Base-by-base conservation (phyloP, 2,797 vertebrate species). In the Alauda arvensis region DNA sequence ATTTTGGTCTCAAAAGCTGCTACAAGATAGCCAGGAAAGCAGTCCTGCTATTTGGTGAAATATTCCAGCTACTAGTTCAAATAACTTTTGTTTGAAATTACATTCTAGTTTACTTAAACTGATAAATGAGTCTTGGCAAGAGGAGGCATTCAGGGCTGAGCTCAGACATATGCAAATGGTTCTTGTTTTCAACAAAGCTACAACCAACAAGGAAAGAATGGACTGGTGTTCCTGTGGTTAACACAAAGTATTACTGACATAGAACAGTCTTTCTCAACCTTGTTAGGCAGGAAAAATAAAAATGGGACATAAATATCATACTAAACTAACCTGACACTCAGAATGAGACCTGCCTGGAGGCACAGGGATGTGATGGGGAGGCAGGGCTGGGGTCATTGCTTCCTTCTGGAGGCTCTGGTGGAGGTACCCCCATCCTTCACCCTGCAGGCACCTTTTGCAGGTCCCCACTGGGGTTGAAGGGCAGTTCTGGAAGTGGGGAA, bases 41-140 rank as follows among this genome's bases (percentile, higher is more conserved):
- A 67, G 74, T 76, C 43, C 14, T 57, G 61, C n/a, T 82, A 25
- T 90, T 79, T 83, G 55, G 85, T 95, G 85, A 89, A 88, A 82
- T 69, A 85, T n/a, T 83, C 68, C 83, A 88, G 51, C 65, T 85
- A 83, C 85, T 71, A 84, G 57, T 92, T 92, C 31, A 51, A 74
- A 88, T 70, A 91, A 77, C 66, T 51, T 94, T 79, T 95, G 88
- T 92, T 94, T 92, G 87, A 93, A 93, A 93, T 95, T 75, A 65
- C 25, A 13, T 84, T 92, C 81, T 90, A 14, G 7, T 77, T 96
- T 93, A 81, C 65, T 91, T 74, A 85, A 91, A 68, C 83, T 88
- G 63, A 80, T 94, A 90, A 85, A 57, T 62, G 61, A 63, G 28
- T 67, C 65, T 90, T 94, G 91, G 95, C 83, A 92, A 79, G 60